These are phyloP conservation scores for Zaprionus inermis DNA, from an alignment of 1,140 invertebrate genomes.

Conservation along the genomic window DNA sequence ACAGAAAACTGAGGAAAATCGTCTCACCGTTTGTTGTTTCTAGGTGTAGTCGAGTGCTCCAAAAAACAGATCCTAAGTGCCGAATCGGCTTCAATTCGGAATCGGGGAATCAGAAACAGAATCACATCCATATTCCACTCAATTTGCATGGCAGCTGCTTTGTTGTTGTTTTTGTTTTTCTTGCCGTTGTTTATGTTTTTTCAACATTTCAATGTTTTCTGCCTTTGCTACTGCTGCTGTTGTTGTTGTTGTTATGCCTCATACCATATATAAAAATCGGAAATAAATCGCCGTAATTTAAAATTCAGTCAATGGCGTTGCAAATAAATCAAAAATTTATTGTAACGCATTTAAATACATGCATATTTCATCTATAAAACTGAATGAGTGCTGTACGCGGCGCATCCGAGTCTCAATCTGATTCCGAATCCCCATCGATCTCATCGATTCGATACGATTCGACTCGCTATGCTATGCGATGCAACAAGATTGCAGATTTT, in stretches of 20 bases:
- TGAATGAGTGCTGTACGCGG: conserved; percentile 1
- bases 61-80: conserved; percentile 32
- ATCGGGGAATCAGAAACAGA: conserved; percentile 9
- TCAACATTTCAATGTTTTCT: conserved; percentile 13
- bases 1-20: conserved; percentile 13
- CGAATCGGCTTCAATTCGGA: conserved; percentile 10
- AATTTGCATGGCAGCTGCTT: conserved; percentile 68
- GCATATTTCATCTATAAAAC: conserved; percentile 70
- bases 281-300: conserved; percentile 77
- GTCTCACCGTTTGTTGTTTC: conserved; percentile 30
- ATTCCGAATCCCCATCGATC: conserved; percentile 5
- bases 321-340: conserved; percentile 82
- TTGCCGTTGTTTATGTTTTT: conserved; percentile 23
- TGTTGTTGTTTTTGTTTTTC: conserved; percentile 19
- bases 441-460: neutral
- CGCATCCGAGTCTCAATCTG: neutral
- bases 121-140: conserved; percentile 39
- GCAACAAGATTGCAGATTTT: conserved; percentile 21
- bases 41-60: conserved; percentile 17
- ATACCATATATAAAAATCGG: conserved; percentile 63
- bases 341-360: conserved; percentile 80
- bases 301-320: conserved; percentile 80
- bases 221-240: neutral
- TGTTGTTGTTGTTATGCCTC: conserved; percentile 12
- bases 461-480: conserved; percentile 5